phyloP scores from a whole-genome alignment of 2,113 vertebrate genomes.

The Brachyhypopomus gauderio region DNA sequence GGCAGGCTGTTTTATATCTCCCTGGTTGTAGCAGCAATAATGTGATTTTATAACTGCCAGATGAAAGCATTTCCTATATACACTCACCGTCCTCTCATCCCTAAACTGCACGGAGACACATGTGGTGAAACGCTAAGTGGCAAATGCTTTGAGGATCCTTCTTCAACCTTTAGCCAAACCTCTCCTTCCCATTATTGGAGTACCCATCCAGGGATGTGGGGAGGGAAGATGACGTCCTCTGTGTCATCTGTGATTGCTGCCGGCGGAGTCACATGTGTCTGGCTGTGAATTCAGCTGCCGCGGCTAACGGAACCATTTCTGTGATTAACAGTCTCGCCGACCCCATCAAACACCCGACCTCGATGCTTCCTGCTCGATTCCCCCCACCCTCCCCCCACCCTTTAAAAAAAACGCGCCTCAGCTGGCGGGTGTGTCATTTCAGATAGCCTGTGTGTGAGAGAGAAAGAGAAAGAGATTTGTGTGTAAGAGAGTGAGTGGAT shows the following conservation, averaged over 20 bases:
- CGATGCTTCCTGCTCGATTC: conserved; percentile 48
- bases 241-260: conserved; percentile 85
- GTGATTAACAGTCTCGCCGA: conserved; percentile 59
- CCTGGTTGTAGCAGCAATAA: too few relatives aligned
- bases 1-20: background rate
- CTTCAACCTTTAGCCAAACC: conserved; percentile 51
- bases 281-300: conserved; percentile 55
- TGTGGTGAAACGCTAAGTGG: conserved; percentile 29
- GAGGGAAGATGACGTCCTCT: conserved; percentile 84
- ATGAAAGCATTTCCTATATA: too few relatives aligned
- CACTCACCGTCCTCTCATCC: too few relatives aligned
- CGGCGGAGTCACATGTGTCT: conserved; percentile 38
- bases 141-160: conserved; percentile 45
- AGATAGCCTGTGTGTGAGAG: conserved; percentile 40
- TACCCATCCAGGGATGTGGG: conserved; percentile 63
- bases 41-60: too few relatives aligned
- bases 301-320: conserved; percentile 60
- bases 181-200: conserved; percentile 46
- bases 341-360: conserved; percentile 55
- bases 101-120: conserved; percentile 22
- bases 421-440: conserved; percentile 51
- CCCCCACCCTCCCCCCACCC: conserved; percentile 6
- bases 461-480: conserved; percentile 39
- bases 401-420: conserved; percentile 16
- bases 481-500: conserved; percentile 42